phyloP scores from a whole-genome alignment of 2,113 vertebrate genomes.

The Rallus limicola region DNA sequence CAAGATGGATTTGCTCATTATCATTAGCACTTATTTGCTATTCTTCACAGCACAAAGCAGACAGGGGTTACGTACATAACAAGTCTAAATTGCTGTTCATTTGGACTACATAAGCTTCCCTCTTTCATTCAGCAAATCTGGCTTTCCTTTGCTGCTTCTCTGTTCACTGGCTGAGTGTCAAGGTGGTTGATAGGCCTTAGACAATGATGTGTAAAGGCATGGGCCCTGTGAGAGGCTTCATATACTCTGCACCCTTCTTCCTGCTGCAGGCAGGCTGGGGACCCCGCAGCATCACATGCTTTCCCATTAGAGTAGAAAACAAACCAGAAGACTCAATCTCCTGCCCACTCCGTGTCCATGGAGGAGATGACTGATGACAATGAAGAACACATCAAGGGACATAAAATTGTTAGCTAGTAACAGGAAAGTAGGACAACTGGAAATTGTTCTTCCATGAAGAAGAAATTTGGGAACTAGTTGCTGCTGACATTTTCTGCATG shows the following conservation, averaged over 20 bases:
- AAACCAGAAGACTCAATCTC: not conserved
- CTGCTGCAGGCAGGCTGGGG: not conserved
- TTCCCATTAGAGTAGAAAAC: not conserved
- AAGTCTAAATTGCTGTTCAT: slow-evolving; percentile 7
- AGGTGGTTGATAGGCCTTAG: not conserved
- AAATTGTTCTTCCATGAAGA: not conserved
- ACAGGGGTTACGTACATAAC: not conserved
- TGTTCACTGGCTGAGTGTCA: not conserved
- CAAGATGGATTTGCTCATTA: slow-evolving; percentile 38
- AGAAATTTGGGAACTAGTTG: not conserved
- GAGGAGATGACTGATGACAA: not conserved
- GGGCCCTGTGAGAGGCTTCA: not conserved
- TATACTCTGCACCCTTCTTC: not conserved
- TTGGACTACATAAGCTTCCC: not conserved
- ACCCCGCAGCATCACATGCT: not conserved
- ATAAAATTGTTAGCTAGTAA: not conserved
- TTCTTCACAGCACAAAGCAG: slow-evolving; percentile 37
- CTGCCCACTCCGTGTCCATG: accelerated
- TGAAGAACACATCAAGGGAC: not conserved
- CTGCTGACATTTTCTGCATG: not conserved
- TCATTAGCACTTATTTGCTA: slow-evolving; percentile 44
- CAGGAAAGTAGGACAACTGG: not conserved
- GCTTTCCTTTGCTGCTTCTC: not conserved
- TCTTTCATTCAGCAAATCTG: not conserved
- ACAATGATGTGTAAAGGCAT: not conserved